Evolutionary conservation across 2,888 invertebrate species (phyloP).

Genomic region (Drosophila nr. perissopoda): DNA sequence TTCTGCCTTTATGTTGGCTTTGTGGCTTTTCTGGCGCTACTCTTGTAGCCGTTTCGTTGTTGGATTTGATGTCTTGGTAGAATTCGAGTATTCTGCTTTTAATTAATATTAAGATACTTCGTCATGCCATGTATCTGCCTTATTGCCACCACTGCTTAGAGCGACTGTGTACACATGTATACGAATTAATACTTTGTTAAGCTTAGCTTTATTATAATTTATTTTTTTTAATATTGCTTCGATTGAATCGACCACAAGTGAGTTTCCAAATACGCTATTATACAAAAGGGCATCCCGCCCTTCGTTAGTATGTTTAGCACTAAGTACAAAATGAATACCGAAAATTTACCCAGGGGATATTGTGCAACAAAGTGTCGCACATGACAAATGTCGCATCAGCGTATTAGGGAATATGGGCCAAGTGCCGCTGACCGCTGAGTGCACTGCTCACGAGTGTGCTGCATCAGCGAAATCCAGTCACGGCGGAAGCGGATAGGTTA

Average conservation of each 20-base stretch:
- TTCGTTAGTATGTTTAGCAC: background rate
- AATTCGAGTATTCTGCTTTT: constrained; percentile 60
- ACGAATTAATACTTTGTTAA: too few species aligned
- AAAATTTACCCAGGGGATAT: background rate
- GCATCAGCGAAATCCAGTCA: too few species aligned
- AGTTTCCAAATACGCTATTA: background rate
- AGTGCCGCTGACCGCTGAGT: too few species aligned
- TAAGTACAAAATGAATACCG: too few species aligned
- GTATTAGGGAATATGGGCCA: too few species aligned
- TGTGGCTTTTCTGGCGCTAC: constrained; percentile 6
- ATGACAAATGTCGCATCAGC: too few species aligned
- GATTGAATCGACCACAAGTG: background rate
- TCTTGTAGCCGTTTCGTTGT: constrained; percentile 2
- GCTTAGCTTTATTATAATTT: background rate
- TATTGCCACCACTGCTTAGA: background rate
- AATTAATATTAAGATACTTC: constrained; percentile 75
- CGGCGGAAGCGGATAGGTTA: too few species aligned
- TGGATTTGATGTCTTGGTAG: constrained; percentile 16
- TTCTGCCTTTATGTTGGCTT: constrained; percentile 19
- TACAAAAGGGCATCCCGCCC: background rate
- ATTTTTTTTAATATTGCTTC: background rate
- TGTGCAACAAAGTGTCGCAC: constrained; percentile 11
- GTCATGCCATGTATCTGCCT: constrained; percentile 68
- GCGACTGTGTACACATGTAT: background rate
- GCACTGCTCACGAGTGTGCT: too few species aligned